These are phyloP conservation scores for Megaptera novaeangliae DNA, from an alignment of 2,113 vertebrate genomes.

Conservation along the genomic window DNA sequence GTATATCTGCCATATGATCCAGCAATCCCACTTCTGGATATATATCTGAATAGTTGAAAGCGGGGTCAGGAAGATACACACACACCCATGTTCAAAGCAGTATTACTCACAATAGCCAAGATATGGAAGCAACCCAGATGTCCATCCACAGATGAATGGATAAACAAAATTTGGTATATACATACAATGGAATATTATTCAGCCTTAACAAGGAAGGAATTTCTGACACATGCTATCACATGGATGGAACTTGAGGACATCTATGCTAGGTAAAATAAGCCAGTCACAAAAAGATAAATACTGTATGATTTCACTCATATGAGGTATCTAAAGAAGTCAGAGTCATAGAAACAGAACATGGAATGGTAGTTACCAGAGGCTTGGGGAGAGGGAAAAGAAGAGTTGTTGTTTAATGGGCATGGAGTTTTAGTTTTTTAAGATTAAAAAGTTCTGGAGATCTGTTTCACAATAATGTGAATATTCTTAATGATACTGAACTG, in stretches of 20 bases:
- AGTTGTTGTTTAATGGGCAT: too few species aligned
- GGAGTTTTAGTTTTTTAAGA: neutral
- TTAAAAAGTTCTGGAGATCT: neutral
- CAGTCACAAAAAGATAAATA: neutral
- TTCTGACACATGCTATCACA: neutral
- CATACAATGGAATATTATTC: neutral
- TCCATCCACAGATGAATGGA: neutral
- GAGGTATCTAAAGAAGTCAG: neutral
- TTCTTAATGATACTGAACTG: neutral
- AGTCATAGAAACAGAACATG: neutral
- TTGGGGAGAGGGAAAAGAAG: too few species aligned
- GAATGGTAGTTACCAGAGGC: neutral
- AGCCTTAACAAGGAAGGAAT: neutral
- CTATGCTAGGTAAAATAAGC: neutral
- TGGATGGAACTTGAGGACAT: neutral
- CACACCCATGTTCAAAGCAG: neutral
- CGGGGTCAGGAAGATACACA: too few species aligned
- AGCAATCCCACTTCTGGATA: neutral
- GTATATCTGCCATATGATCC: neutral
- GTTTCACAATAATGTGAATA: neutral
- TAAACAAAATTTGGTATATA: neutral
- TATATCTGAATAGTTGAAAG: neutral
- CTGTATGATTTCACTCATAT: neutral
- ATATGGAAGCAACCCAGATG: neutral
- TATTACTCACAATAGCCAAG: neutral